Conservation (phyloP, 2,888 invertebrate species). For the Melanophora roralis region DNA sequence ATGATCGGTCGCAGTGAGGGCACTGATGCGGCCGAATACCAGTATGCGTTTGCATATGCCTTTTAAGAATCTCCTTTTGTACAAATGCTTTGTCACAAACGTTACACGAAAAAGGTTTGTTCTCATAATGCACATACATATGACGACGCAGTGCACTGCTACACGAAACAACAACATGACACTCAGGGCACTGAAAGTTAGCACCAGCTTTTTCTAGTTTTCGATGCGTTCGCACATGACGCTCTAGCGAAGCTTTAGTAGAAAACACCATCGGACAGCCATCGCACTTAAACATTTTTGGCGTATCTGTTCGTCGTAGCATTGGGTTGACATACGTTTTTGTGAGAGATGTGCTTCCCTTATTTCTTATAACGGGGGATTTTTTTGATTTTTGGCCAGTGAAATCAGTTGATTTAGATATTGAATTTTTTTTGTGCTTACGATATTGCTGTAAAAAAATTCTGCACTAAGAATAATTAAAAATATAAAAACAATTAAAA, state of each 20-base stretch:
- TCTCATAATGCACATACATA: slow-evolving; percentile 81
- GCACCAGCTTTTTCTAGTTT: slow-evolving; percentile 80
- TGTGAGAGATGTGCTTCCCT: slow-evolving; percentile 63
- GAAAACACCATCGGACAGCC: slow-evolving; percentile 82
- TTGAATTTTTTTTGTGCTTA: not conserved
- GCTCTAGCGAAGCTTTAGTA: slow-evolving; percentile 80
- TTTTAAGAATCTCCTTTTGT: slow-evolving; percentile 83
- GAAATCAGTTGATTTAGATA: slow-evolving; percentile 13
- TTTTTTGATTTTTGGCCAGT: not conserved
- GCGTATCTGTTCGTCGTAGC: slow-evolving; percentile 67
- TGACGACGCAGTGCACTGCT: slow-evolving; percentile 82
- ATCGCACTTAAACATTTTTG: slow-evolving; percentile 81
- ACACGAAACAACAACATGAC: slow-evolving; percentile 84
- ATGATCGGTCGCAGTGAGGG: slow-evolving; percentile 82
- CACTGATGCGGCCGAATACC: slow-evolving; percentile 83
- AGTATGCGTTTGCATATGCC: slow-evolving; percentile 81
- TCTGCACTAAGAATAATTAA: no score
- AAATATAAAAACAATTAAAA: not conserved
- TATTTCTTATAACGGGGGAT: slow-evolving; percentile 1
- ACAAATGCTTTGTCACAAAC: slow-evolving; percentile 82
- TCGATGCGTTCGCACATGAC: slow-evolving; percentile 81
- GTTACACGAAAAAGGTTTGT: slow-evolving; percentile 79
- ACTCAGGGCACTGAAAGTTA: slow-evolving; percentile 78
- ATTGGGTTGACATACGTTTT: slow-evolving; percentile 58
- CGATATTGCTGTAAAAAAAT: not conserved